Percentiles rank a stretch among this genome's conserved stretches.
These are phyloP conservation scores for Engystomops pustulosus DNA, from an alignment of 2,113 vertebrate species.

Conservation along the genomic window DNA sequence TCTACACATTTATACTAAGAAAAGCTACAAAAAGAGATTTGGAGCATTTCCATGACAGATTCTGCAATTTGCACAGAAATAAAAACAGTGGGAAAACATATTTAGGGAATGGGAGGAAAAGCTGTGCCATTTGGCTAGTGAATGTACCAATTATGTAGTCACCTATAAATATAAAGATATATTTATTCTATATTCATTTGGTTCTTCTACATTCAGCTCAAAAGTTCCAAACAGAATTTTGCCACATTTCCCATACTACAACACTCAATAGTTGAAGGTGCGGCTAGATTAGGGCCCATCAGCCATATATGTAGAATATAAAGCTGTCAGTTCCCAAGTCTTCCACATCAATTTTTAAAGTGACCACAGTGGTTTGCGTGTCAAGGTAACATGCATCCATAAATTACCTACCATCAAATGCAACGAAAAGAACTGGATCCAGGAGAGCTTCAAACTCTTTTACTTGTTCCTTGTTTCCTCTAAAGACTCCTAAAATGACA, in stretches of 20 bases:
- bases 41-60: background rate
- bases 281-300: no score
- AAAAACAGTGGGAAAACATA: conserved; percentile 44
- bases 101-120: background rate
- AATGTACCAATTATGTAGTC: background rate
- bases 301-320: no score
- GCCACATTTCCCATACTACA: no score
- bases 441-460: conserved; percentile 91
- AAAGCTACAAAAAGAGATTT: conserved; percentile 31
- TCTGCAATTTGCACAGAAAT: conserved; percentile 23
- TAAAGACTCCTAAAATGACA: conserved; percentile 84
- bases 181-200: no score
- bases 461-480: conserved; percentile 87
- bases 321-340: no score
- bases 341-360: no score
- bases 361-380: no score
- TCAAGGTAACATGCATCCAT: no score
- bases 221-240: no score
- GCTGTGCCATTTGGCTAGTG: background rate
- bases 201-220: background rate
- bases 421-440: conserved; percentile 86
- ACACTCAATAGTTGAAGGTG: no score
- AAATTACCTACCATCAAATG: conserved; percentile 81
- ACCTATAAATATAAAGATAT: no score
- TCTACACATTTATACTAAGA: background rate